These are phyloP conservation scores for Phoxinus dragarum DNA, from an alignment of 2,797 vertebrate genomes.

Conservation along the genomic window DNA sequence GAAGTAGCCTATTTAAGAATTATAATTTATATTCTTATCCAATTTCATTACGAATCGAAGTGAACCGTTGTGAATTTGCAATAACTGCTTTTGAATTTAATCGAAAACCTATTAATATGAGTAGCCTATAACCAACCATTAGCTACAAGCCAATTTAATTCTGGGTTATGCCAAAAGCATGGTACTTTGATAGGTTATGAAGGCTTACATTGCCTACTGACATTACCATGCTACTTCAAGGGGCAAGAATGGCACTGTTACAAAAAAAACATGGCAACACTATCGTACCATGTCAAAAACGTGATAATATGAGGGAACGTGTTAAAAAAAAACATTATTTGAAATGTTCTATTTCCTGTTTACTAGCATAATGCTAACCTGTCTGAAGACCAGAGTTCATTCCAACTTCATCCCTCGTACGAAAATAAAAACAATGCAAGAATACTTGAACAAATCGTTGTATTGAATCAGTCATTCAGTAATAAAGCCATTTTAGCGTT, in stretches of 20 bases:
- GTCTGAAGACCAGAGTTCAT: conserved; percentile 23
- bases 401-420: not conserved
- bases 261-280: not conserved
- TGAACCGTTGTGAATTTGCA: not conserved
- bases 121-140: not conserved
- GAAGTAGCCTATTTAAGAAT: not conserved
- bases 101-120: not conserved
- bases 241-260: not conserved
- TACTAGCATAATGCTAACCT: conserved; percentile 47
- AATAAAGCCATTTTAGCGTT: not conserved
- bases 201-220: too few relatives aligned
- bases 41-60: not conserved
- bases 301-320: not conserved
- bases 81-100: not conserved
- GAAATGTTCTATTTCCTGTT: conserved; percentile 26
- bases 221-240: not conserved
- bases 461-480: not conserved
- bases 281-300: not conserved
- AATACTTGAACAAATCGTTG: not conserved
- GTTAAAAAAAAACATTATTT: conserved; percentile 1
- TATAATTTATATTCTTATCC: not conserved
- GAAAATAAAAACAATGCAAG: not conserved
- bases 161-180: not conserved
- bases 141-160: not conserved
- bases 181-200: not conserved